Conservation (phyloP, 2,113 vertebrate genomes). For the Tauraco erythrolophus region DNA sequence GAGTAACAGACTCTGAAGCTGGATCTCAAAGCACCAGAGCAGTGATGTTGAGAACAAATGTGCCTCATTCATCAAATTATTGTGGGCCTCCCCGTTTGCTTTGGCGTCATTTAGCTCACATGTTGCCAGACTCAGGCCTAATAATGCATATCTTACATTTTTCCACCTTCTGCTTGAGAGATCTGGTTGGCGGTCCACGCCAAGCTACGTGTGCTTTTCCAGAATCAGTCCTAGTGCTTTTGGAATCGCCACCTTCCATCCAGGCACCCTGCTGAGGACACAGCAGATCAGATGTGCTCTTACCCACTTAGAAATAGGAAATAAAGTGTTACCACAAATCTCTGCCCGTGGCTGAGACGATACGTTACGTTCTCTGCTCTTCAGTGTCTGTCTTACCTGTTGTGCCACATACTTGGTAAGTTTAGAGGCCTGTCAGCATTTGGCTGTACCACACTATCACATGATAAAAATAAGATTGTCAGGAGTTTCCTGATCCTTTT, state of each 20-base stretch:
- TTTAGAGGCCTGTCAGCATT: neutral
- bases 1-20: neutral
- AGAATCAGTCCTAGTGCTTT: neutral
- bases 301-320: neutral
- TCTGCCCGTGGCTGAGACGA: neutral
- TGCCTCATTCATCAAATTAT: neutral
- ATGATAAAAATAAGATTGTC: neutral
- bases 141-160: accelerated
- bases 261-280: neutral
- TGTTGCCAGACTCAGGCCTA: neutral
- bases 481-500: neutral
- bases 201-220: neutral
- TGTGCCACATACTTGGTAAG: neutral
- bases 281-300: neutral
- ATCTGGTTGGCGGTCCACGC: no score
- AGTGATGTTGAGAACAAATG: neutral
- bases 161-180: neutral
- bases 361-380: neutral
- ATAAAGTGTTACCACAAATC: neutral
- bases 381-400: neutral
- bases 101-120: neutral
- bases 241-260: neutral
- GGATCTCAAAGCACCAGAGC: neutral
- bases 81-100: neutral
- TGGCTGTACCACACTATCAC: neutral